Base-by-base conservation (phyloP, 2,888 invertebrate species). In the Drosophila parthenogenetica region DNA sequence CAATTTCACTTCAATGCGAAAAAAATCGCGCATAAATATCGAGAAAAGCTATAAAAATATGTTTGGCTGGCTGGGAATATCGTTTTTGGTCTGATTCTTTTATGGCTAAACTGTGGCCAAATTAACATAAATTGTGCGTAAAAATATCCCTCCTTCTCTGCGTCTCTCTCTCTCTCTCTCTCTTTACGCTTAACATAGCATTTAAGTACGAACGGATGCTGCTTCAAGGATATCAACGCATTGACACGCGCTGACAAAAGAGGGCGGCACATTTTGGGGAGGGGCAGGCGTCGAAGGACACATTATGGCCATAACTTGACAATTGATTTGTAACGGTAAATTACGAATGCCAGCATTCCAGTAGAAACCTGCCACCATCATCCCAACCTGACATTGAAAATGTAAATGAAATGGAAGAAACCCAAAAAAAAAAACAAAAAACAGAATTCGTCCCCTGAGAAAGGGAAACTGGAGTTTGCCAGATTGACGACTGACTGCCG, bases 251-350 rank as follows among this genome's bases (percentile, higher is more conserved):
- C 64, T 58, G 63, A 66, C 63, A 63, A 29, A 14, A 1, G n/a
- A 10, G n/a, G 7, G 42, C 29, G 29, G 29, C 29, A 16, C 8
- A 17, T n/a, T 46, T 16, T 16, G 32, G 22, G 22, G 22, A n/a
- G 54, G 32, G 14, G 1, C 39, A 49, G 19, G 43, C 25, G 49
- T 60, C 64, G 55, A 29, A 35, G 57, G 37, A 19, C 17, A 19
- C 35, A 65, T 76, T 67, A 63, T 54, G 66, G 69, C 61, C 72
- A 74, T 70, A 81, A 77, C 66, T 73, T 81, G 82, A 79, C 85
- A 85, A 87, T 86, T 85, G 87, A 86, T 87, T 87, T 87, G 83
- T 79, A 83, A 81, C 79, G 79, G 77, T 77, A 79, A 85, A 79
- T 87, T 81, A 77, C 79, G 73, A 87, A 69, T 85, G 81, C 81